Base-by-base conservation (phyloP, 1,140 invertebrate genomes). In the Globodera rostochiensis region DNA sequence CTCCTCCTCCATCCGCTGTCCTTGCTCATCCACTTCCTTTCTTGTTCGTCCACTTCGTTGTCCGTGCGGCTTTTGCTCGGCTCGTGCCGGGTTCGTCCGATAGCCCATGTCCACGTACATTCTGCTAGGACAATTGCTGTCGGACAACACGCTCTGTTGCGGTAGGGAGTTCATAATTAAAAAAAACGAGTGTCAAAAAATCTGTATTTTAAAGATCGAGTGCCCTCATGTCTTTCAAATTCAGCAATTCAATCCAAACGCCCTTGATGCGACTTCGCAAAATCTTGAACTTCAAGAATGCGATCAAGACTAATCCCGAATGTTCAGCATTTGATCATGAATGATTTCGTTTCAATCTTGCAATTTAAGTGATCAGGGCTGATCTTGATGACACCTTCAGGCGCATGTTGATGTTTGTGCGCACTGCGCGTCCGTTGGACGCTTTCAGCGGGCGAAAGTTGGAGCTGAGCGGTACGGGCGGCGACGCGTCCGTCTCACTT, bases 381-480 rank as follows among this genome's bases (percentile, higher is more conserved):
- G 67, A 21, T 47, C 49, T 80, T 80, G 25, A n/a, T 19, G 19
- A 1, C 69, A 85, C 86, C 84, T 90, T 90, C 74, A 93, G 93
- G 87, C 93, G 94, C 91, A 97, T 96, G 92, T 98, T 95, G 89
- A 98, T 98, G 90, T 98, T 98, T 80, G 96, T 98, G 88, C 96
- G 92, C 83, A 98, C 93, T 66, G 95, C 95, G 87, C 96, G 93
- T 90, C 96, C 94, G 91, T 98, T 94, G 80, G 97, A 92, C 75
- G 93, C 93, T 91, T 96, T 95, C 46, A 95, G 92, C 19, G 96
- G 96, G 80, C 96, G 93, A 79, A 94, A 95, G 91, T 98, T 98
- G 92, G 96, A 36, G 46, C 50, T 73, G 45, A 82, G 60, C 60
- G 77, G 53, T 9, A 82, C 50, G 66, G 79, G 80, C 8, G 69